Conservation (phyloP, 2,888 invertebrate species). For the Zhengitettix transpicula region DNA sequence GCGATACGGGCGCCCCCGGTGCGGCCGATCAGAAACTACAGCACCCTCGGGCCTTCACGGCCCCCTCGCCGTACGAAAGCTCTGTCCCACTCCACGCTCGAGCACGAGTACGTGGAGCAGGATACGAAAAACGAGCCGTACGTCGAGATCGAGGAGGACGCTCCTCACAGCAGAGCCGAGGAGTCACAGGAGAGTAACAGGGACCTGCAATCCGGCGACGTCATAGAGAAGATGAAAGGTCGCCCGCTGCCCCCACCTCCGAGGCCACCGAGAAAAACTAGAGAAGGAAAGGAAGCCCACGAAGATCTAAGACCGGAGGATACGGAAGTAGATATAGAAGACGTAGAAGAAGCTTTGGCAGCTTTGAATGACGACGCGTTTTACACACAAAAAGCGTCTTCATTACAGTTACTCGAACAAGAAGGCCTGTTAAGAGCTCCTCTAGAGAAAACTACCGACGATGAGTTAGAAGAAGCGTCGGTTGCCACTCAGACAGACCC, state of each 20-base stretch:
- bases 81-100: background rate
- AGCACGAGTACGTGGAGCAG: background rate
- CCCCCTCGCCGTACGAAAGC: constrained; percentile 39
- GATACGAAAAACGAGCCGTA: constrained; percentile 3
- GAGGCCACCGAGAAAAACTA: constrained; percentile 54
- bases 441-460: constrained; percentile 3
- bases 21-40: constrained; percentile 41
- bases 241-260: constrained; percentile 77
- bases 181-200: constrained; percentile 16
- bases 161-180: background rate
- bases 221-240: constrained; percentile 68
- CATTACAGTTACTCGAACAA: constrained; percentile 2
- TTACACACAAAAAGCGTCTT: constrained; percentile 17
- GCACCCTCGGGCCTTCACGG: constrained; percentile 38
- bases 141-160: constrained; percentile 9
- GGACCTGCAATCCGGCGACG: constrained; percentile 54
- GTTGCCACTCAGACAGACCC: constrained; percentile 77
- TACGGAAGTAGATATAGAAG: constrained; percentile 2
- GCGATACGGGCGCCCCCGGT: constrained; percentile 33
- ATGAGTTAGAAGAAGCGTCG: constrained; percentile 39
- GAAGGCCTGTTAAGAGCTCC: constrained; percentile 10
- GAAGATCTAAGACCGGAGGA: constrained; percentile 11
- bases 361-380: constrained; percentile 9
- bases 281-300: constrained; percentile 21
- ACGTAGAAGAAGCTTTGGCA: constrained; percentile 2